Evolutionary conservation across 1,140 invertebrate genomes (phyloP).

Genomic region (Ceratoteleas bidentatus): DNA sequence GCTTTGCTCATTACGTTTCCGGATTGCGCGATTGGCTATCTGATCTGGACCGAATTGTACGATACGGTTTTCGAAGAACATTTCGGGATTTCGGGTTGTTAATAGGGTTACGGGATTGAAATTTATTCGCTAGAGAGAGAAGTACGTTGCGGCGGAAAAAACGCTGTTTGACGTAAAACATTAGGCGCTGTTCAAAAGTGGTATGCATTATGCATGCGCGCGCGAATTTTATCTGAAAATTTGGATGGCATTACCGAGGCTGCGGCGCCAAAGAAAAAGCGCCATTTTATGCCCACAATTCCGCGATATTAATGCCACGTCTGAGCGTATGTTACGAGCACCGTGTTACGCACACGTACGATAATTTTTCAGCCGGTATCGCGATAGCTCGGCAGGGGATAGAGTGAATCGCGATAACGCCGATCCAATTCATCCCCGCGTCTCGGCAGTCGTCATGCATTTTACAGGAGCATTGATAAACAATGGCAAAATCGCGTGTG

Average conservation of each 20-base stretch:
- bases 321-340: constrained; percentile 23
- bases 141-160: too few species aligned
- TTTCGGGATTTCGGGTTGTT: too few species aligned
- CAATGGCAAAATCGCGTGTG: constrained; percentile 46
- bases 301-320: constrained; percentile 33
- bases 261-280: constrained; percentile 20
- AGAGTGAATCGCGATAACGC: constrained; percentile 58
- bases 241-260: constrained; percentile 15
- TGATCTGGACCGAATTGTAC: too few species aligned
- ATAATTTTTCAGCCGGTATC: constrained; percentile 60
- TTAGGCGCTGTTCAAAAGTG: neutral
- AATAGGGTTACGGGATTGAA: too few species aligned
- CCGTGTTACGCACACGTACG: constrained; percentile 42
- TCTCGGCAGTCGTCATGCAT: constrained; percentile 55
- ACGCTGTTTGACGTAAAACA: constrained; percentile 1
- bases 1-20: too few species aligned
- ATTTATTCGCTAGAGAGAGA: too few species aligned
- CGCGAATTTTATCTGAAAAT: constrained; percentile 19
- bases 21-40: too few species aligned
- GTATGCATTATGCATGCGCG: constrained; percentile 2
- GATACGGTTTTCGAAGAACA: too few species aligned
- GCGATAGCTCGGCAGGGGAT: constrained; percentile 33
- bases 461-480: constrained; percentile 63
- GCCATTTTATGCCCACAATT: constrained; percentile 28
- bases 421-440: constrained; percentile 56